phyloP scores from a whole-genome alignment of 2,888 invertebrate genomes.

The Rhagonycha lutea region DNA sequence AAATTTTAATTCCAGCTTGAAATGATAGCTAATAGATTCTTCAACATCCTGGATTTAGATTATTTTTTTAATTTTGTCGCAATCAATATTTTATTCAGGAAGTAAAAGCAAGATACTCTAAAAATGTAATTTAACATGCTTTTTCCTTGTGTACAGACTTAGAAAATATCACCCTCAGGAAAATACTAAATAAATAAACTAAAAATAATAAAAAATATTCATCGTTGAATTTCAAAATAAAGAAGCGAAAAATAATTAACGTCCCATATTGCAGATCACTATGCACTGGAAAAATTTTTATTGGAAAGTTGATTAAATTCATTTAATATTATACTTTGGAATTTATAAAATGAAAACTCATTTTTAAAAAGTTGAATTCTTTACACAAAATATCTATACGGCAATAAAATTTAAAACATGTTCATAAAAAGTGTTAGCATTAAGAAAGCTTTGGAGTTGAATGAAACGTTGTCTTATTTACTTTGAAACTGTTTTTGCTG shows the following conservation, averaged over 20 bases:
- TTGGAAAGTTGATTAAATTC: background rate
- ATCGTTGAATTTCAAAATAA: background rate
- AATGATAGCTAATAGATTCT: no score
- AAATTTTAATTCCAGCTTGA: no score
- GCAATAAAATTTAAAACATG: background rate
- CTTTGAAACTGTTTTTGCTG: background rate
- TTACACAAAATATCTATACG: background rate
- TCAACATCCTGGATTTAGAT: no score
- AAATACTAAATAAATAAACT: background rate
- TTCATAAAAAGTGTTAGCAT: background rate
- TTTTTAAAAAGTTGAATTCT: background rate
- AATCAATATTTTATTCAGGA: background rate
- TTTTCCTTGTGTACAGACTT: background rate
- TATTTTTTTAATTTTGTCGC: background rate
- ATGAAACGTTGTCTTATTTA: background rate
- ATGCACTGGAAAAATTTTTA: background rate
- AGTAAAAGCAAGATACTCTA: background rate
- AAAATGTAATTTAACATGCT: background rate
- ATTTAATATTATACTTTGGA: background rate
- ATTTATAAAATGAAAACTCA: background rate
- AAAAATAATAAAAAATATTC: background rate
- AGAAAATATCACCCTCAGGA: background rate
- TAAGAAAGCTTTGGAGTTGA: background rate
- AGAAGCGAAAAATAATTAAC: background rate
- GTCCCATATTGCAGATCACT: background rate